Evolutionary conservation across 2,888 invertebrate genomes (phyloP).

Genomic region (Drosophila neotestacea): DNA sequence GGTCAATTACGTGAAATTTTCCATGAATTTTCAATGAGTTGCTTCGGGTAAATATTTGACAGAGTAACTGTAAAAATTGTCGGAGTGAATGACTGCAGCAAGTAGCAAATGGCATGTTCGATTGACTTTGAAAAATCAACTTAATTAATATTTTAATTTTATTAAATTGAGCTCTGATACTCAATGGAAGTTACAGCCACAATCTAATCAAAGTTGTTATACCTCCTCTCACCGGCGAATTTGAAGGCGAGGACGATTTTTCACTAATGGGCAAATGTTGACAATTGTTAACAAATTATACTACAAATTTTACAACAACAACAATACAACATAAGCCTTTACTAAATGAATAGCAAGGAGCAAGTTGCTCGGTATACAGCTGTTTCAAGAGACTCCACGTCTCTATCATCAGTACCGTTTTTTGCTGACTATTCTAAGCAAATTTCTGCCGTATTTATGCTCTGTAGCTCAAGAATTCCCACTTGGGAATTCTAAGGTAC

Average conservation of each 20-base stretch:
- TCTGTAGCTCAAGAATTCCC: too few relatives aligned
- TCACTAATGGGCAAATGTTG: background rate
- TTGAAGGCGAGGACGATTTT: slow-evolving; percentile 1
- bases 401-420: too few relatives aligned
- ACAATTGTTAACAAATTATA: too few relatives aligned
- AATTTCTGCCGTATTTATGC: too few relatives aligned
- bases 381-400: too few relatives aligned
- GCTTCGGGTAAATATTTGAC: slow-evolving; percentile 63
- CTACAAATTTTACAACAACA: too few relatives aligned
- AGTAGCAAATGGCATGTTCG: slow-evolving; percentile 12
- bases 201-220: background rate
- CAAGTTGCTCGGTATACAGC: too few relatives aligned
- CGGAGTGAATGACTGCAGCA: slow-evolving; percentile 7
- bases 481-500: too few relatives aligned
- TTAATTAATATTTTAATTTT: slow-evolving; percentile 64
- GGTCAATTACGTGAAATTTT: slow-evolving; percentile 55
- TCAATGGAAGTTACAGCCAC: slow-evolving; percentile 7
- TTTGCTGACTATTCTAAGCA: too few relatives aligned
- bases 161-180: slow-evolving; percentile 48
- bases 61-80: slow-evolving; percentile 15
- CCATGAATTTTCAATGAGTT: slow-evolving; percentile 70
- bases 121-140: slow-evolving; percentile 61
- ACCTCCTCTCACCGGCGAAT: background rate
- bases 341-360: too few relatives aligned
- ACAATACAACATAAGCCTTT: too few relatives aligned